Conservation (phyloP, 2,113 vertebrate genomes). For the Phycodurus eques region DNA sequence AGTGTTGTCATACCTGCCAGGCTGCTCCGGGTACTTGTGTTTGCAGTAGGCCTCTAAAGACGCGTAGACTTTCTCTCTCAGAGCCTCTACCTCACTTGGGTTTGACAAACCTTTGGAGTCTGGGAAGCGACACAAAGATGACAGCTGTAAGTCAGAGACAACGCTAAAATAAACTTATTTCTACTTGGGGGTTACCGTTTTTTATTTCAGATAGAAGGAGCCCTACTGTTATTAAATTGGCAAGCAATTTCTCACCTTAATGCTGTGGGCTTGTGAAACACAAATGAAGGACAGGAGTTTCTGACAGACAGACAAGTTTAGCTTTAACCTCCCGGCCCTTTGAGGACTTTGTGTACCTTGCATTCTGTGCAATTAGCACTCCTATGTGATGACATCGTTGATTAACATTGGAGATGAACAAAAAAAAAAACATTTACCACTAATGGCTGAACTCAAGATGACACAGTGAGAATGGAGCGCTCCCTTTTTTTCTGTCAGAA, state of each 20-base stretch:
- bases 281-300: background rate
- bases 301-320: constrained; percentile 24
- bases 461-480: constrained; percentile 54
- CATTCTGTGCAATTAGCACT: constrained; percentile 47
- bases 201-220: background rate
- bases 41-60: constrained; percentile 98
- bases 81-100: constrained; percentile 89
- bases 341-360: constrained; percentile 20
- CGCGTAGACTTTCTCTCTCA: constrained; percentile 96
- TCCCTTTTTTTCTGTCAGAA: constrained; percentile 16
- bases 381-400: constrained; percentile 28
- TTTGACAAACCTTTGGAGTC: constrained; percentile 97
- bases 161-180: background rate
- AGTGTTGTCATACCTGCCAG: constrained; percentile 80
- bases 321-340: constrained; percentile 34
- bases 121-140: constrained; percentile 49
- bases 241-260: background rate
- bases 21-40: constrained; percentile 98
- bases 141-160: background rate
- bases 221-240: background rate
- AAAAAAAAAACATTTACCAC: constrained; percentile 45
- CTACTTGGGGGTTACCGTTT: background rate
- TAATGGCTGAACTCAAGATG: constrained; percentile 20
- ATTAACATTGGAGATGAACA: constrained; percentile 40
- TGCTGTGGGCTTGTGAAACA: background rate